Percentiles rank a stretch among this genome's conserved stretches.
These are phyloP conservation scores for Micromys minutus DNA, from an alignment of 2,113 vertebrate species.

Conservation along the genomic window DNA sequence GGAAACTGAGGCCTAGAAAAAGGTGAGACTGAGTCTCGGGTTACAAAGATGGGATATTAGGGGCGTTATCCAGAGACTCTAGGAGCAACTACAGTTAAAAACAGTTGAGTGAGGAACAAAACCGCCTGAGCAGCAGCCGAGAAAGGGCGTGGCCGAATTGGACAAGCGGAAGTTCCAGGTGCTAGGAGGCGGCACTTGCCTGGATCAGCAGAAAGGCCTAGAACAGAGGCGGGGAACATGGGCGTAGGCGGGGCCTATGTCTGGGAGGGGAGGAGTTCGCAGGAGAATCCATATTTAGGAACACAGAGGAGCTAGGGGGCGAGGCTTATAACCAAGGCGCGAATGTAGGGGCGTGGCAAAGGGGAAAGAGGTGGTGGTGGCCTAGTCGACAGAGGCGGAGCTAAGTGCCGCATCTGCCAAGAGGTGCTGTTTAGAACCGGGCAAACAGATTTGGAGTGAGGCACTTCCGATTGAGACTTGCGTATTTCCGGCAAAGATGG, in stretches of 20 bases:
- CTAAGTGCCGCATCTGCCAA: accelerated
- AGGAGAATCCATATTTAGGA: background rate
- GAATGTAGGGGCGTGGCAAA: background rate
- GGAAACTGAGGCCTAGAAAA: background rate
- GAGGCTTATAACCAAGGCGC: background rate
- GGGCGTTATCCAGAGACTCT: background rate
- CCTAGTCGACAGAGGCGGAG: background rate
- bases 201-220: slow-evolving; percentile 22
- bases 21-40: background rate
- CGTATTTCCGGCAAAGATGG: slow-evolving; percentile 79
- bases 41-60: background rate
- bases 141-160: background rate
- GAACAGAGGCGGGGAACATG: background rate
- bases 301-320: background rate
- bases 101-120: background rate
- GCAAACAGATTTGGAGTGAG: background rate
- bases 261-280: background rate
- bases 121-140: accelerated
- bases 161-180: accelerated
- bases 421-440: background rate
- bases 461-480: background rate
- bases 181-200: background rate
- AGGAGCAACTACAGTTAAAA: background rate
- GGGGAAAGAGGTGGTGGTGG: background rate
- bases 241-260: background rate